Conservation (phyloP, 2,797 vertebrate species). For the Hozukius guyotensis region DNA sequence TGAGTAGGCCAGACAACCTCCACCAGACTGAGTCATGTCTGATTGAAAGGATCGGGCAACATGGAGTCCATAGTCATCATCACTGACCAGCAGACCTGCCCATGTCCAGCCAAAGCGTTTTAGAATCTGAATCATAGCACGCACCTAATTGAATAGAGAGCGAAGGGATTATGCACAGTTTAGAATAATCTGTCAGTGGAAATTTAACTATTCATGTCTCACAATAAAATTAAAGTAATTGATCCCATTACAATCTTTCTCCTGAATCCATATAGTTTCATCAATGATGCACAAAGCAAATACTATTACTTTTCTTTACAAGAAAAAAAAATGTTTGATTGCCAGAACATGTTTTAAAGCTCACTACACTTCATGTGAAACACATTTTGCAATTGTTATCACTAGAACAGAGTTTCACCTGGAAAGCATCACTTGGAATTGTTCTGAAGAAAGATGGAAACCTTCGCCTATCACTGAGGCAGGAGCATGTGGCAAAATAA, state of each 20-base stretch:
- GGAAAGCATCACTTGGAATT: conserved; percentile 78
- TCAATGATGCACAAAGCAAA: background rate
- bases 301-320: no score
- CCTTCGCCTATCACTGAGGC: conserved; percentile 46
- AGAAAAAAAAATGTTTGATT: no score
- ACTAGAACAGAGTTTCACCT: conserved; percentile 39
- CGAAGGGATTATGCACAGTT: background rate
- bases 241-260: background rate
- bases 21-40: conserved; percentile 34
- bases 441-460: conserved; percentile 72
- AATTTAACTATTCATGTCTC: background rate
- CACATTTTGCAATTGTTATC: no score
- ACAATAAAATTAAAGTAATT: background rate
- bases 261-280: background rate
- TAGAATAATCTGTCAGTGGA: background rate
- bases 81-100: conserved; percentile 74
- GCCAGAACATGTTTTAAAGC: no score
- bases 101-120: conserved; percentile 76
- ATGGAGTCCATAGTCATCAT: conserved; percentile 77
- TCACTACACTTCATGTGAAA: no score
- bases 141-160: conserved; percentile 31
- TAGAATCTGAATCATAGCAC: conserved; percentile 73
- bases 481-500: conserved; percentile 74
- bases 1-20: conserved; percentile 70
- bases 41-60: conserved; percentile 61